phyloP scores from a whole-genome alignment of 2,113 vertebrate genomes.

The Festucalex cinctus region DNA sequence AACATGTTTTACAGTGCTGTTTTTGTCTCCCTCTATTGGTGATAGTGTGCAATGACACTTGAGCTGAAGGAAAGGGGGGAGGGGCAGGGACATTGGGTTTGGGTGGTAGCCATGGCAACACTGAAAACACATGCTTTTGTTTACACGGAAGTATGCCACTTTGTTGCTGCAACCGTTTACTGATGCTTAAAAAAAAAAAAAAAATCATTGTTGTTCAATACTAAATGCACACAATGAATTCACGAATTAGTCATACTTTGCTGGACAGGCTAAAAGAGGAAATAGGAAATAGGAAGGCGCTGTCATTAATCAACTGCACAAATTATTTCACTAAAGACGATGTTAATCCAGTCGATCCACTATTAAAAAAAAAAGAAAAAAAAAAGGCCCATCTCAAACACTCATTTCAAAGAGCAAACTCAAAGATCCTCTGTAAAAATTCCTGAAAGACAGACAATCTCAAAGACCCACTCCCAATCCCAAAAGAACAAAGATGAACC shows the following conservation, averaged over 20 bases:
- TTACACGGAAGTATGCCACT: neutral
- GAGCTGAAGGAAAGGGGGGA: neutral
- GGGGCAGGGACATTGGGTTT: neutral
- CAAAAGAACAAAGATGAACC: no score
- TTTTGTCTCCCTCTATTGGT: constrained; percentile 5
- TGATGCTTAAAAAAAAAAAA: neutral
- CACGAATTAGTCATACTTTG: neutral
- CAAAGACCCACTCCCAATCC: no score
- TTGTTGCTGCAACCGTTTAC: neutral
- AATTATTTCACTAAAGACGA: no score
- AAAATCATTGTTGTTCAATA: neutral
- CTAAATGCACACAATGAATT: neutral
- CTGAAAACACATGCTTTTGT: constrained; percentile 24
- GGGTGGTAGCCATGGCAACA: constrained; percentile 45
- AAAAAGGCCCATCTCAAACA: no score
- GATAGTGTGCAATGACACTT: neutral
- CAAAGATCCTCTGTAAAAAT: no score
- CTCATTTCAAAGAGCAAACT: no score
- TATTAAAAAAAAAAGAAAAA: no score
- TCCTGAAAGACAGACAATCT: no score
- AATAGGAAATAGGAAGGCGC: neutral
- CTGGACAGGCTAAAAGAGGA: neutral
- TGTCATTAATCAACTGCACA: no score
- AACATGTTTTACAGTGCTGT: neutral
- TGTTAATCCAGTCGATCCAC: no score